A percentile compares a stretch with the other conserved stretches of the same genome.
Evolutionary conservation across 2,113 vertebrate species (phyloP).

Genomic region (Charina bottae): DNA sequence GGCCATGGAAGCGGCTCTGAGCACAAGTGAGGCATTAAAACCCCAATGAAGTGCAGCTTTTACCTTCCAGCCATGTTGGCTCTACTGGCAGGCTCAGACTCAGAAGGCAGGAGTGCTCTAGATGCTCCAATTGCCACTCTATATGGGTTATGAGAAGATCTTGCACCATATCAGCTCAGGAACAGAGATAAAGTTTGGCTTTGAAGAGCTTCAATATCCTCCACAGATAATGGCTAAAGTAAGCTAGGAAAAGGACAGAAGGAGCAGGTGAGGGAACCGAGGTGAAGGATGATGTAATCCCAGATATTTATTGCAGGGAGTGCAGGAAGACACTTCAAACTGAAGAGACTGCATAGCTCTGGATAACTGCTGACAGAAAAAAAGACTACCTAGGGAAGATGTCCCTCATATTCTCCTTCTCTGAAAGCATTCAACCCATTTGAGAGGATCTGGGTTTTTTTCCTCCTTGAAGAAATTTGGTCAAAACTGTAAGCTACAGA

Average conservation of each 20-base stretch:
- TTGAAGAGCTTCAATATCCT: background rate
- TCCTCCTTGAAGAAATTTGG: background rate
- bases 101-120: constrained; percentile 4
- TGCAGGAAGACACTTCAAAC: background rate
- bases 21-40: constrained; percentile 2
- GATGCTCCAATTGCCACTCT: background rate
- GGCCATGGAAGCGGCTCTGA: background rate
- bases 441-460: background rate
- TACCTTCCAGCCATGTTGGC: background rate
- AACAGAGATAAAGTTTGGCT: background rate
- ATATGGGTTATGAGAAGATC: constrained; percentile 1
- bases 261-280: background rate
- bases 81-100: background rate
- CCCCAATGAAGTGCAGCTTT: constrained; percentile 1
- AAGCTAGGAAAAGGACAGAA: background rate
- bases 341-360: constrained; percentile 1
- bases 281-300: background rate
- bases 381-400: background rate
- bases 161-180: background rate
- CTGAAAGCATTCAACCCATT: background rate
- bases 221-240: constrained; percentile 6
- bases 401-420: background rate
- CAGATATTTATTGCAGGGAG: background rate
- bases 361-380: background rate
- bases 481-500: background rate